Evolutionary conservation across 1,140 invertebrate species (phyloP), one percentile per base, ranked within the genome.

Genomic region (Aphaenogaster ashmeadi): DNA sequence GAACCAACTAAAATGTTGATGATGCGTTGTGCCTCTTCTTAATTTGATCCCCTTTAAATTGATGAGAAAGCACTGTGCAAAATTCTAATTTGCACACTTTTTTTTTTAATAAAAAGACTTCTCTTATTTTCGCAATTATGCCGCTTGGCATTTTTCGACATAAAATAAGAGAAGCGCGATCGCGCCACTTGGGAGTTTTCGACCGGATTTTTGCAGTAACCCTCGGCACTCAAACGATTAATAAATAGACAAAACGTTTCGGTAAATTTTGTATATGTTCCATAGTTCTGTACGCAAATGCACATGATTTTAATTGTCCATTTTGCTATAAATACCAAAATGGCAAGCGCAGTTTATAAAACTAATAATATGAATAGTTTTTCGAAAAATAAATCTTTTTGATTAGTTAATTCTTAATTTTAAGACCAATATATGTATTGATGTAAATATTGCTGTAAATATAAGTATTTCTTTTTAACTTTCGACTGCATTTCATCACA

Each of bases 211-310:
- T 27, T 27, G 27, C 27, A 27, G 27, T 27, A 27, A 27, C 27
- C 27, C 27, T 27, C 27, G 27, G 27, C 27, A 27, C 27, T 27
- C 27, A 27, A 27, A 27, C 27, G 27, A 27, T 27, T 27, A 89
- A 92, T 92, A 92, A 92, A 88, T 87, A 91, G 56, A 67, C 58
- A 36, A 75, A 88, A 87, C 64, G 0, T 18, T 18, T n/a, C 6
- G 41, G 86, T 90, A 87, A 90, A 89, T 81, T 89, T 71, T 7
- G 77, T 60, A 54, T 36, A 50, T 52, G 41, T 50, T 81, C 21
- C 13, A 15, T 9, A 18, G 13, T 13, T 50, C 8, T 75, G 5
- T 58, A 33, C 15, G 8, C 33, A n/a, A 21, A 72, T 72, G 33
- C 4, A 74, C 5, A 13, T 7, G 5, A 56, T 3, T 1, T 9